phyloP scores from a whole-genome alignment of 2,113 vertebrate genomes.

The Suncus etruscus region DNA sequence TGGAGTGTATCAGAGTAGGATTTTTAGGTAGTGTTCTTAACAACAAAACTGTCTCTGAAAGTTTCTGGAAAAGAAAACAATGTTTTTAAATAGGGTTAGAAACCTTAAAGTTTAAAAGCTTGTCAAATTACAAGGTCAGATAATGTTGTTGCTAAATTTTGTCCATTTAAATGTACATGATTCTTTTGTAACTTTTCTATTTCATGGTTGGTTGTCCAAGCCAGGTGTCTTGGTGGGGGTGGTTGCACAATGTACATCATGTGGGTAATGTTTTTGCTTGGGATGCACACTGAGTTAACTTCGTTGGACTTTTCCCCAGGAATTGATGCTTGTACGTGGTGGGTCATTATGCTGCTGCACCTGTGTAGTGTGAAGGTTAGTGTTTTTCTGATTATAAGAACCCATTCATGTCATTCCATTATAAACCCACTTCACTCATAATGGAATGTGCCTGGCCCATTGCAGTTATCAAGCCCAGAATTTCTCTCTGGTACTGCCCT shows the following conservation, averaged over 20 bases:
- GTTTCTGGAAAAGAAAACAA: conserved; percentile 19
- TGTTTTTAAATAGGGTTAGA: background rate
- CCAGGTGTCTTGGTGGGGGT: background rate
- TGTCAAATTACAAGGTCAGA: background rate
- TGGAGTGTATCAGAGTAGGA: background rate
- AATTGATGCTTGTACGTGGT: conserved; percentile 96
- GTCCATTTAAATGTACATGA: background rate
- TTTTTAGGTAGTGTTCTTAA: background rate
- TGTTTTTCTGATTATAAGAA: conserved; percentile 94
- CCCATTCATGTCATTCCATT: conserved; percentile 91
- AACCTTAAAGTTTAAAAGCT: conserved; percentile 37
- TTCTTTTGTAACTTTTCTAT: background rate
- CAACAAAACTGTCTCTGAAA: background rate
- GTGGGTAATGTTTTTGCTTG: conserved; percentile 82
- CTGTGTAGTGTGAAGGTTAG: conserved; percentile 99
- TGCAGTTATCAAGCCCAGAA: conserved; percentile 73
- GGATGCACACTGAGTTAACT: conserved; percentile 91
- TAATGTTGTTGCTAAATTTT: conserved; percentile 23
- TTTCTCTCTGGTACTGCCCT: conserved; percentile 67
- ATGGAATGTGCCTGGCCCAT: conserved; percentile 87
- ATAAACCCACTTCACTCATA: conserved; percentile 89
- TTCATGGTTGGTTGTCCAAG: background rate
- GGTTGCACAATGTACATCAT: conserved; percentile 13
- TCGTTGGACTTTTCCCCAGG: conserved; percentile 96
- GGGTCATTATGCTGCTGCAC: conserved; percentile 99